phyloP scores from a whole-genome alignment of 2,888 invertebrate species.

The Parnassius apollo region DNA sequence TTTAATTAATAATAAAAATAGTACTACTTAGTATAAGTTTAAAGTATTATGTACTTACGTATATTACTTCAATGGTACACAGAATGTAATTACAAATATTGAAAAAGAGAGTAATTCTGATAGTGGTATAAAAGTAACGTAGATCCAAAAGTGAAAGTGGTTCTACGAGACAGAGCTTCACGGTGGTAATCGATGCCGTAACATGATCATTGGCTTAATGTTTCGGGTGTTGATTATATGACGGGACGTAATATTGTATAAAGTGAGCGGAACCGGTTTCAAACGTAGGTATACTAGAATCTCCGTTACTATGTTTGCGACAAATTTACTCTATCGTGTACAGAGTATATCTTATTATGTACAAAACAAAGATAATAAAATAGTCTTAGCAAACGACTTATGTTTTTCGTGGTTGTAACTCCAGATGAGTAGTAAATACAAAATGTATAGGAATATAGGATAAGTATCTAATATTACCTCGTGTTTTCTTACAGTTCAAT shows the following conservation, averaged over 20 bases:
- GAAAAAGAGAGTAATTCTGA: constrained; percentile 7
- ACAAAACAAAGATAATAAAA: too few relatives aligned
- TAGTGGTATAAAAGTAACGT: constrained; percentile 5
- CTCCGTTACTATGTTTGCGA: neutral
- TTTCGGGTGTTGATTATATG: constrained; percentile 54
- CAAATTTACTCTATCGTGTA: neutral
- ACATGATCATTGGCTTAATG: constrained; percentile 47
- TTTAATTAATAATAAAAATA: too few relatives aligned
- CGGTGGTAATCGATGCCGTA: constrained; percentile 38
- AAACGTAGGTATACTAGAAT: neutral
- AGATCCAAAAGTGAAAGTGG: constrained; percentile 44
- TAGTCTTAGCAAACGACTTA: too few relatives aligned
- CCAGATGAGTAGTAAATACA: too few relatives aligned
- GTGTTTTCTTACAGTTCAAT: too few relatives aligned
- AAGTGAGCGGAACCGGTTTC: constrained; percentile 47
- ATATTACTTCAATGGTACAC: too few relatives aligned
- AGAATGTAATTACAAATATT: constrained; percentile 2
- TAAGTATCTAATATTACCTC: too few relatives aligned
- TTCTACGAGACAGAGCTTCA: constrained; percentile 32
- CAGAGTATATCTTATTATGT: too few relatives aligned
- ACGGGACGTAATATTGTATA: constrained; percentile 53
- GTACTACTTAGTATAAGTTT: too few relatives aligned
- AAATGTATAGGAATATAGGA: too few relatives aligned
- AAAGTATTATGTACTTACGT: too few relatives aligned
- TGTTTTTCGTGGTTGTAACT: too few relatives aligned